A percentile compares a stretch with the other conserved stretches of the same genome.
These are phyloP conservation scores for Ganaspis sp. DNA, from an alignment of 1,140 invertebrate genomes.

Conservation along the genomic window DNA sequence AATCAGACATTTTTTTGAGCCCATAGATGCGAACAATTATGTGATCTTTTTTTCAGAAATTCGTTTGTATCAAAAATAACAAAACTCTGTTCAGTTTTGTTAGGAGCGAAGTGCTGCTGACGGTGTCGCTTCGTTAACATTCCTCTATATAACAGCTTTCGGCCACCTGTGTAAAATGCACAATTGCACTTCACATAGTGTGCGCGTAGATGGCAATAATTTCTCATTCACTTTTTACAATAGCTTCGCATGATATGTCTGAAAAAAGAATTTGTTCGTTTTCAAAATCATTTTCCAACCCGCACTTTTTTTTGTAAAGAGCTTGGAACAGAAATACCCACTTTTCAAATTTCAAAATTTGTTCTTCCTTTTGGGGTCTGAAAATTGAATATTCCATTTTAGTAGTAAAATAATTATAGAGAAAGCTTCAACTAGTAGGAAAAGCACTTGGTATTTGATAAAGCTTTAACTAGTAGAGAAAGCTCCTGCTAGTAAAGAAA, in stretches of 20 bases:
- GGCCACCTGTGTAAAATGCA: constrained; percentile 37
- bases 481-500: no score
- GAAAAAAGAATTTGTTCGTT: constrained; percentile 30
- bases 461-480: no score
- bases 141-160: constrained; percentile 31
- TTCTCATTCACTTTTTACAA: constrained; percentile 31
- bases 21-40: constrained; percentile 34
- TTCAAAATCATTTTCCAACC: background rate
- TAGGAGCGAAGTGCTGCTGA: constrained; percentile 41
- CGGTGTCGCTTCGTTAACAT: constrained; percentile 47
- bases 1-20: constrained; percentile 31
- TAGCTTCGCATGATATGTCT: constrained; percentile 33
- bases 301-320: no score
- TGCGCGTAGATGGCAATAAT: constrained; percentile 38
- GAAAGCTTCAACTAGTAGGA: no score
- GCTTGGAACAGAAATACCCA: no score
- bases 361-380: no score
- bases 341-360: no score
- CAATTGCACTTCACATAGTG: constrained; percentile 40
- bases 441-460: no score
- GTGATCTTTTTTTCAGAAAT: constrained; percentile 37
- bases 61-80: constrained; percentile 38
- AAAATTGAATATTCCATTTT: no score
- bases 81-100: constrained; percentile 40
- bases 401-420: no score